Base-by-base conservation (phyloP, 2,888 invertebrate genomes). In the Brachyptera putata region DNA sequence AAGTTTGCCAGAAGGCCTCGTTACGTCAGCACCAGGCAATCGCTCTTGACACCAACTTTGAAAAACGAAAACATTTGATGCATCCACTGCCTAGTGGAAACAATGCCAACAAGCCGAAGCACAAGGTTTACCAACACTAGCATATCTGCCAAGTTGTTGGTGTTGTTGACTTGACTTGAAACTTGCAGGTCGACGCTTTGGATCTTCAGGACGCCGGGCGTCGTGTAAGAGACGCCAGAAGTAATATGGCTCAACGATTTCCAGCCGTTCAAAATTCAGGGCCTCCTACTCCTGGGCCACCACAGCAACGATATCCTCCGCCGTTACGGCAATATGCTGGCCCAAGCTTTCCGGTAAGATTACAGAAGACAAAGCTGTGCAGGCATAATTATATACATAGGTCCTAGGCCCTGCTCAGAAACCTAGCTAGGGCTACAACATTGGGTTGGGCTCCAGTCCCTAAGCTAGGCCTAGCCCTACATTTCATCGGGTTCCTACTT, bases 331-430 rank as follows among this genome's bases (percentile, higher is more conserved):
- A 85, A 50, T 87, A 87, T 73, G 81, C 86, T 9, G 84, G 83
- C 49, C 86, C 86, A 64, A 86, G 80, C 72, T 91, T 90, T 75
- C 86, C 88, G 70, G 91, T 91, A 79, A 80, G 80, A 71, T 56
- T 64, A 16, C 24, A 24, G 7, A 39, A 7, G 3, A 3, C 11
- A 30, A 30, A n/a, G n/a, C 11, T 11, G 5, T 30, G 11, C 5
- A 5, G 7, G 30, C 30, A 5, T 30, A 30, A n/a, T n/a, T n/a
- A n/a, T n/a, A n/a, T 11, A 5, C 30, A 11, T 11, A 11, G 30
- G 11, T 5, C 30, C 30, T 30, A 30, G 30, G 30, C 30, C 30
- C n/a, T n/a, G n/a, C n/a, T n/a, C n/a, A n/a, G n/a, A n/a, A n/a
- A n/a, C n/a, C n/a, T n/a, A n/a, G n/a, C n/a, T n/a, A n/a, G n/a